phyloP scores from a whole-genome alignment of 1,140 invertebrate genomes.

The Euglossa dilemma region DNA sequence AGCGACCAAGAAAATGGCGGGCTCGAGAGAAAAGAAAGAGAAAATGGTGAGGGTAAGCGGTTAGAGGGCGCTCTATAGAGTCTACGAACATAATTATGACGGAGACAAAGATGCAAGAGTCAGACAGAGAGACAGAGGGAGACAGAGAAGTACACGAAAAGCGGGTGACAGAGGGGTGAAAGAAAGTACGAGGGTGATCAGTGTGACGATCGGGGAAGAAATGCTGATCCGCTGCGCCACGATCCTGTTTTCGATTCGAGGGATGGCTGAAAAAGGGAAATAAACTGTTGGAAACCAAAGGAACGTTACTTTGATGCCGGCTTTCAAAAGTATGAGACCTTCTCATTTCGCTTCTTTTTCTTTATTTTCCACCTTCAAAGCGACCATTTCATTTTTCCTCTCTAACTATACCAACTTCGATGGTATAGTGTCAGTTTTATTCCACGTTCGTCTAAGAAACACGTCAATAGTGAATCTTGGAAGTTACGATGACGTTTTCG shows the following conservation, averaged over 20 bases:
- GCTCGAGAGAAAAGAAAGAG: constrained; percentile 13
- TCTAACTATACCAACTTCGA: too few species aligned
- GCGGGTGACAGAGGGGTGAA: not conserved
- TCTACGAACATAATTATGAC: constrained; percentile 12
- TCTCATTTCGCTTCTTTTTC: too few species aligned
- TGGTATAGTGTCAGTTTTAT: too few species aligned
- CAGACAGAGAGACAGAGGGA: constrained; percentile 18
- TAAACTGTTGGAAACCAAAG: not conserved
- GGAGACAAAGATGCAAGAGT: constrained; percentile 13
- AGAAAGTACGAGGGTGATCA: not conserved
- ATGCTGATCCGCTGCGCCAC: constrained; percentile 1
- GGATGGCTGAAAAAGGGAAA: not conserved
- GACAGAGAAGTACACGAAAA: not conserved
- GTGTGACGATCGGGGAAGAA: not conserved
- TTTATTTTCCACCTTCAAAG: too few species aligned
- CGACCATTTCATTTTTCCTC: too few species aligned
- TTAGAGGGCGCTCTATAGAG: not conserved
- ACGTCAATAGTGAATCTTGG: too few species aligned
- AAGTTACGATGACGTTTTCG: too few species aligned
- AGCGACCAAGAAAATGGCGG: constrained; percentile 43
- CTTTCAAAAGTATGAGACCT: too few species aligned
- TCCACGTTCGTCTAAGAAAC: too few species aligned
- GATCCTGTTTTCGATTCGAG: not conserved
- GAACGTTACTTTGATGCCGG: too few species aligned
- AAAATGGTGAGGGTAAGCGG: not conserved